phyloP scores from a whole-genome alignment of 2,113 vertebrate species.

The Chitala chitala region DNA sequence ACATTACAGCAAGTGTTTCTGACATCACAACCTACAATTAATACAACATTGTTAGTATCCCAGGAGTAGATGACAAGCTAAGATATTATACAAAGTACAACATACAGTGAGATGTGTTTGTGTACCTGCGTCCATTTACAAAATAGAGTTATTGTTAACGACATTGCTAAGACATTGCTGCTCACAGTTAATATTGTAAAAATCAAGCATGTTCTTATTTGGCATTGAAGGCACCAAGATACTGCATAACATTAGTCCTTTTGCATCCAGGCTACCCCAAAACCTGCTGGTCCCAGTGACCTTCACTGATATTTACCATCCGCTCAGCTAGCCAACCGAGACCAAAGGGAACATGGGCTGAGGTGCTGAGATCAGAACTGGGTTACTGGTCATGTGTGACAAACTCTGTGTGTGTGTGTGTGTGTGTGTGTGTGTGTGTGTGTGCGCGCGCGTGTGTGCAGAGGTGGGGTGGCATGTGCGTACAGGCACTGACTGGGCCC shows the following conservation, averaged over 20 bases:
- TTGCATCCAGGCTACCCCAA: background rate
- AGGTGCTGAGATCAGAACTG: conserved; percentile 6
- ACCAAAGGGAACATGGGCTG: background rate
- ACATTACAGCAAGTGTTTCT: too few species aligned
- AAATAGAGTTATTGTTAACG: too few species aligned
- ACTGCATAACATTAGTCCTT: background rate
- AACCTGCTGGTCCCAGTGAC: conserved; percentile 7
- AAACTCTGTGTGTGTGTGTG: background rate
- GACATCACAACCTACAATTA: too few species aligned
- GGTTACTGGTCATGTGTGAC: background rate
- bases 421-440: background rate
- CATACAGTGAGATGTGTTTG: too few species aligned
- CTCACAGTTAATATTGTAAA: background rate
- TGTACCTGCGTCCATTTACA: too few species aligned
- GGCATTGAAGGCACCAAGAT: background rate
- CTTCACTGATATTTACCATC: conserved; percentile 21
- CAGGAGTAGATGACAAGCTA: background rate
- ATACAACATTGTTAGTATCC: background rate
- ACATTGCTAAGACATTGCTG: too few species aligned
- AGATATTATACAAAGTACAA: too few species aligned
- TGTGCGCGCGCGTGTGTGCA: too few species aligned
- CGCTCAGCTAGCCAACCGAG: conserved; percentile 3
- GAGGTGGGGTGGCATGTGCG: too few species aligned
- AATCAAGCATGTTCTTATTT: background rate
- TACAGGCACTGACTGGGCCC: too few species aligned